Conservation (phyloP, 1,140 invertebrate species). For the Colletes latitarsis region DNA sequence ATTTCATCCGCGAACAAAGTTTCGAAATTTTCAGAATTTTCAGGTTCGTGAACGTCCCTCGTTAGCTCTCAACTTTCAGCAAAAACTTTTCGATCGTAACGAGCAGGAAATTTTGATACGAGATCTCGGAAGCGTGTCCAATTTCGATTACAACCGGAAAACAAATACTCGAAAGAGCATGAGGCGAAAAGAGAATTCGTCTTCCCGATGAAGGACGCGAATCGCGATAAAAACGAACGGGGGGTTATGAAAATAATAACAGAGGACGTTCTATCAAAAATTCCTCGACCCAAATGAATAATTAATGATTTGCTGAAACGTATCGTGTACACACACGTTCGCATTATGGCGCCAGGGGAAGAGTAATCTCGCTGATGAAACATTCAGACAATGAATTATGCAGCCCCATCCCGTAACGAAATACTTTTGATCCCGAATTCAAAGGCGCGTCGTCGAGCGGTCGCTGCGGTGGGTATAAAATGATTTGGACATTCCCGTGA, state of each 20-base stretch:
- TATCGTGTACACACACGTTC: neutral
- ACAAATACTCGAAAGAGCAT: neutral
- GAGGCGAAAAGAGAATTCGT: neutral
- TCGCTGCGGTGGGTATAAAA: constrained; percentile 25
- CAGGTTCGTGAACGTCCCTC: no score
- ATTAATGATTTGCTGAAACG: constrained; percentile 30
- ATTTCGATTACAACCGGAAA: neutral
- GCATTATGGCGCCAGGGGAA: constrained; percentile 10
- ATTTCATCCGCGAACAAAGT: no score
- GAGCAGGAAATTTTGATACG: no score
- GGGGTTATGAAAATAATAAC: neutral
- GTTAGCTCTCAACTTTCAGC: no score
- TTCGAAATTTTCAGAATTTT: no score
- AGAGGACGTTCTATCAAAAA: constrained; percentile 13
- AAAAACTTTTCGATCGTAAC: no score
- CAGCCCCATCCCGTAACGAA: constrained; percentile 44
- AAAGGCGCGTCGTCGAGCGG: constrained; percentile 24
- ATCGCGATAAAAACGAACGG: neutral
- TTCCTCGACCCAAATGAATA: constrained; percentile 40
- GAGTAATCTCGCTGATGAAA: constrained; percentile 40
- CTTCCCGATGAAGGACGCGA: neutral
- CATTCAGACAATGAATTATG: constrained; percentile 51
- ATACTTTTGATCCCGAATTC: constrained; percentile 46
- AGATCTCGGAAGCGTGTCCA: neutral
- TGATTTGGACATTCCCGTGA: constrained; percentile 27